Evolutionary conservation across 2,888 invertebrate genomes (phyloP).

Genomic region (Digitonthophagus gazella): DNA sequence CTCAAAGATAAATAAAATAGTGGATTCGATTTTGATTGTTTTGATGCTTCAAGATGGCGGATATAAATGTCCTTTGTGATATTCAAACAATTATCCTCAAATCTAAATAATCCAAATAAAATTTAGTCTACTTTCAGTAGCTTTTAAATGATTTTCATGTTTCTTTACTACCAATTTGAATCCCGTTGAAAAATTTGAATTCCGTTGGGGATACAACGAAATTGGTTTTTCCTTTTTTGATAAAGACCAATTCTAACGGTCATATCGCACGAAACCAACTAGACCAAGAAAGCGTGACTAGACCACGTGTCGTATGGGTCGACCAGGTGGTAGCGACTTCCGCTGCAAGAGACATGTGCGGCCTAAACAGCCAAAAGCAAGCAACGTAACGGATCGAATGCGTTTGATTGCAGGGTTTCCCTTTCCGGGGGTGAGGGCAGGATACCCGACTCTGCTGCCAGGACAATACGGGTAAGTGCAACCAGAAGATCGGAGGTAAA

Average conservation of each 20-base stretch:
- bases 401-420: slow-evolving; percentile 60
- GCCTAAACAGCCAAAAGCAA: neutral
- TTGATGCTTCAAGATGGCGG: too few species aligned
- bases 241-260: neutral
- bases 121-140: too few species aligned
- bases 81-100: too few species aligned
- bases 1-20: too few species aligned
- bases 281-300: neutral
- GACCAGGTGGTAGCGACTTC: slow-evolving; percentile 10
- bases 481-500: slow-evolving; percentile 22
- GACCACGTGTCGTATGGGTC: slow-evolving; percentile 4
- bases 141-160: too few species aligned
- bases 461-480: slow-evolving; percentile 80
- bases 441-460: slow-evolving; percentile 75
- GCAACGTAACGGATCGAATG: slow-evolving; percentile 8
- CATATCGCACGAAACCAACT: neutral
- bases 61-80: too few species aligned
- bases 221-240: neutral
- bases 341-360: slow-evolving; percentile 5
- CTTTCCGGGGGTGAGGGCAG: slow-evolving; percentile 74
- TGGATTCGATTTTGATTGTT: too few species aligned
- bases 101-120: too few species aligned
- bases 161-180: too few species aligned
- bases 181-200: too few species aligned
- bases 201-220: too few species aligned